phyloP scores from a whole-genome alignment of 2,888 invertebrate genomes.

The Drosophila borealis region DNA sequence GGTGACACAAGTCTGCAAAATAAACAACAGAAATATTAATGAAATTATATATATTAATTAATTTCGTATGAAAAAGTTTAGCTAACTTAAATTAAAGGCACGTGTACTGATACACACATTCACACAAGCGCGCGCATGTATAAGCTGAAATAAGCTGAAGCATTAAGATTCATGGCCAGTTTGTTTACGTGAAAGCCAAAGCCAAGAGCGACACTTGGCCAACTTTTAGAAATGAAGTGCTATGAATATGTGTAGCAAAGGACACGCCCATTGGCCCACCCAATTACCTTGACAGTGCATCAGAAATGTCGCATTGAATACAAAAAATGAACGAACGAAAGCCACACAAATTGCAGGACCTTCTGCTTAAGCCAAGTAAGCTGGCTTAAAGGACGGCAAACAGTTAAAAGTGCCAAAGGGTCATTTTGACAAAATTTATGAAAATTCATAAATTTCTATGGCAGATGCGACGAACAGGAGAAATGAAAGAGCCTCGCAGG shows the following conservation, averaged over 20 bases:
- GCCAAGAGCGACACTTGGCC: conserved; percentile 53
- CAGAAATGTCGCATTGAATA: conserved; percentile 40
- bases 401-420: conserved; percentile 54
- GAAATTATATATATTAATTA: conserved; percentile 18
- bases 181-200: conserved; percentile 48
- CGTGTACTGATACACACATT: conserved; percentile 1
- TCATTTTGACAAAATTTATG: conserved; percentile 54
- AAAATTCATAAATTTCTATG: conserved; percentile 59
- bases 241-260: conserved; percentile 31
- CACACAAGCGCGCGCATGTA: not conserved
- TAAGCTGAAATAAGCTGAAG: conserved; percentile 17
- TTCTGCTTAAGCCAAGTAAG: conserved; percentile 22
- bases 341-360: conserved; percentile 24
- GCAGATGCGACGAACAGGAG: conserved; percentile 33
- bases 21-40: conserved; percentile 27
- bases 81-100: conserved; percentile 5
- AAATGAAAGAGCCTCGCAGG: not conserved
- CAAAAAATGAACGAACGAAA: not conserved
- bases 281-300: conserved; percentile 48
- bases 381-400: conserved; percentile 34
- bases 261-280: not conserved
- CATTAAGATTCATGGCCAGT: conserved; percentile 49
- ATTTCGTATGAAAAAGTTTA: conserved; percentile 27
- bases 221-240: conserved; percentile 42
- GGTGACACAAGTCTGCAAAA: conserved; percentile 45